Base-by-base conservation (phyloP, 2,113 vertebrate genomes). In the Shinisaurus crocodilurus region DNA sequence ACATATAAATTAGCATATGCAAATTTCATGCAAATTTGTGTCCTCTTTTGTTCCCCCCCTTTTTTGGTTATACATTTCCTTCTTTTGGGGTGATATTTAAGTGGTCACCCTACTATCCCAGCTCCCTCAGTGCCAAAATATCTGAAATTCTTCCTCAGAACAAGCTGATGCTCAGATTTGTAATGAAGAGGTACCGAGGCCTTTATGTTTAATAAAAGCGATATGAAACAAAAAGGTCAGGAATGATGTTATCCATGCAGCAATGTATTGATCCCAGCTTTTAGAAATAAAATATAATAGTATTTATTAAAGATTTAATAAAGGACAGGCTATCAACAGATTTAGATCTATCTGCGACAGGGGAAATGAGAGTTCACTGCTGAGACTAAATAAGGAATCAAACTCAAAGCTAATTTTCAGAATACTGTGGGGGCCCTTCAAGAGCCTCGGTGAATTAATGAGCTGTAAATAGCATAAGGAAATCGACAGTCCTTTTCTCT, bases 241-340 rank as follows among this genome's bases (percentile, higher is more conserved):
- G 23, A 37, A 90, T 93, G 87, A 92, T 0, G 0, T 91, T 96
- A 89, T 92, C 69, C 88, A 89, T 77, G 40, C 37, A 84, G 12
- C 5, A 40, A 79, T 94, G 43, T 93, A 95, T 94, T 94, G 93
- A 96, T 96, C 88, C 92, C 40, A 91, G 48, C 57, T 94, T 91
- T 92, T n/a, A 91, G n/a, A 93, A 77, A 88, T 91, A 92, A 95
- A 25, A 0, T 85, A 60, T 86, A 93, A 91, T 79, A 9, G 87
- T 92, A 86, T 95, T 95, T 96, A 94, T 94, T 90, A 94, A 94
- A 94, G 88, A 91, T 93, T 93, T 93, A 91, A 94, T 96, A 95
- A 95, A 88, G 67, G 10, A 37, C 45, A 77, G 43, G 13, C 32
- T 93, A 81, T 63, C 67, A 91, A 81, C 43, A 37, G 75, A 45